A percentile compares a stretch with the other conserved stretches of the same genome.
Evolutionary conservation across 2,888 invertebrate species (phyloP).

Genomic region (Brenthis ino): DNA sequence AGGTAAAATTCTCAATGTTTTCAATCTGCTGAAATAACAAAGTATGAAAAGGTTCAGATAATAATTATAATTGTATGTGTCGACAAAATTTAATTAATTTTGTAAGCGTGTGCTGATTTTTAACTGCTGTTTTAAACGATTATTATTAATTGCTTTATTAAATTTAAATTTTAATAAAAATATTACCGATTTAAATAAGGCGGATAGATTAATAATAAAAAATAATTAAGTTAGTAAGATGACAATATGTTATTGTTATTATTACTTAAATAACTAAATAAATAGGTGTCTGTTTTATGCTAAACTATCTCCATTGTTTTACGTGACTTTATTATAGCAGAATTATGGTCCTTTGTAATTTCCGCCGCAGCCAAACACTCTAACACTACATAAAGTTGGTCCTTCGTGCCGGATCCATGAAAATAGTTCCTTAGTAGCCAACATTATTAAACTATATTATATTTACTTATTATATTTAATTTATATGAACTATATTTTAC

Average conservation of each 20-base stretch:
- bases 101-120: constrained; percentile 16
- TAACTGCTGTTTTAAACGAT: constrained; percentile 4
- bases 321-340: constrained; percentile 28
- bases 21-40: constrained; percentile 8
- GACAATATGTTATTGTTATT: too few relatives aligned
- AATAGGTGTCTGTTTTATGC: too few relatives aligned
- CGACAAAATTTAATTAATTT: constrained; percentile 27
- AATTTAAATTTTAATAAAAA: too few relatives aligned
- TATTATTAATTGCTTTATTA: constrained; percentile 12
- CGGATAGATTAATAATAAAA: too few relatives aligned
- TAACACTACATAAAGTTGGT: constrained; percentile 21
- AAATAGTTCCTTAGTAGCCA: constrained; percentile 9
- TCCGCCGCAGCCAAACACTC: constrained; percentile 28
- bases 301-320: constrained; percentile 18
- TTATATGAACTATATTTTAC: too few relatives aligned
- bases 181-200: too few relatives aligned
- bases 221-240: too few relatives aligned
- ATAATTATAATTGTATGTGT: constrained; percentile 19
- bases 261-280: neutral
- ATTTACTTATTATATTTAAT: neutral
- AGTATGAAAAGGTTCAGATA: constrained; percentile 9
- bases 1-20: constrained; percentile 15
- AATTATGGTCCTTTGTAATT: constrained; percentile 34
- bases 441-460: neutral
- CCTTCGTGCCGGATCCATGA: constrained; percentile 19